Evolutionary conservation across 2,888 invertebrate species (phyloP).

Genomic region (Ctena decussata): DNA sequence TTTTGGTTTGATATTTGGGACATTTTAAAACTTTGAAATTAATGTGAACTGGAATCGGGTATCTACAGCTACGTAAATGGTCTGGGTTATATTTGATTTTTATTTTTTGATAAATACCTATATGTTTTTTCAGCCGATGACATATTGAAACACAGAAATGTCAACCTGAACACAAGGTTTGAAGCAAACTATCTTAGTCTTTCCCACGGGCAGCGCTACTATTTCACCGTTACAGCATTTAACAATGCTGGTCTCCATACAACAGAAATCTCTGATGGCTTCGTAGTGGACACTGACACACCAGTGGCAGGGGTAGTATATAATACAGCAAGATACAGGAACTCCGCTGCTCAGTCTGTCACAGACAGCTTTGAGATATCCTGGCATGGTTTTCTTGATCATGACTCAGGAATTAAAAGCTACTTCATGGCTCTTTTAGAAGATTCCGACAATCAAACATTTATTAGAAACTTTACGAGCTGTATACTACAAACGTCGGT

Average conservation of each 20-base stretch:
- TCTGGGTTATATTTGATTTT: no score
- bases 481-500: slow-evolving; percentile 1
- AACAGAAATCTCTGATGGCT: slow-evolving; percentile 61
- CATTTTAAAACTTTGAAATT: no score
- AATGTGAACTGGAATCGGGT: no score
- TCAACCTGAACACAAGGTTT: slow-evolving; percentile 39
- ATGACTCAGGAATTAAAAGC: slow-evolving; percentile 46
- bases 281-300: slow-evolving; percentile 64
- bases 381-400: slow-evolving; percentile 69
- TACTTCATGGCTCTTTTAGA: slow-evolving; percentile 50
- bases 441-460: not conserved
- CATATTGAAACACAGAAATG: slow-evolving; percentile 24
- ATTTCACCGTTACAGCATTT: slow-evolving; percentile 60
- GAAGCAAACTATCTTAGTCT: slow-evolving; percentile 29
- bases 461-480: not conserved
- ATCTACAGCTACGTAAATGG: no score
- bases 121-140: slow-evolving; percentile 50
- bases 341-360: slow-evolving; percentile 46
- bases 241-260: slow-evolving; percentile 66
- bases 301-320: slow-evolving; percentile 66
- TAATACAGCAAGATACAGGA: slow-evolving; percentile 50
- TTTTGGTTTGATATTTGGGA: no score
- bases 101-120: no score
- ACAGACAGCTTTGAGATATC: slow-evolving; percentile 40
- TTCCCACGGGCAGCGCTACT: slow-evolving; percentile 44